These are phyloP conservation scores for Antechinus flavipes DNA, from an alignment of 2,113 vertebrate genomes.

Conservation along the genomic window DNA sequence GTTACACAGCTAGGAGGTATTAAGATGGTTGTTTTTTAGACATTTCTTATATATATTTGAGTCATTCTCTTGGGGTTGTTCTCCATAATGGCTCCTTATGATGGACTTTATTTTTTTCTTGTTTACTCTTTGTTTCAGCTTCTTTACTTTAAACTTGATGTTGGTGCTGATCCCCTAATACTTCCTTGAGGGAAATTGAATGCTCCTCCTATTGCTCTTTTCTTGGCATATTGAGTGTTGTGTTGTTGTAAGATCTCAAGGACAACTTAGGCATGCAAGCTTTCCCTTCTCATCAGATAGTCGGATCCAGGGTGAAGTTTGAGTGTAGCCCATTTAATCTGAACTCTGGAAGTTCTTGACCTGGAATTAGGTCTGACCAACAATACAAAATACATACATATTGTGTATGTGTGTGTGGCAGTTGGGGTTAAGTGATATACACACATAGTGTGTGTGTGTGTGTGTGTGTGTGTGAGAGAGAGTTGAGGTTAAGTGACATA, in stretches of 20 bases:
- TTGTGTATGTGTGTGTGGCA: no score
- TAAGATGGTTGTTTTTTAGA: no score
- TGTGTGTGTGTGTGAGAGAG: no score
- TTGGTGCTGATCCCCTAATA: background rate
- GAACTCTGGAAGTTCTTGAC: background rate
- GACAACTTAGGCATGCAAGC: background rate
- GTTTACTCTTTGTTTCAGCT: background rate
- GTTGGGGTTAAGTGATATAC: no score
- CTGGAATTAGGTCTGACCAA: no score
- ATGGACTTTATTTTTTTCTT: background rate
- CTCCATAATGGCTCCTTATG: background rate
- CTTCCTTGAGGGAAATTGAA: no score
- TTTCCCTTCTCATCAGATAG: background rate
- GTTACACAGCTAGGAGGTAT: no score
- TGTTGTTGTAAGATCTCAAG: background rate
- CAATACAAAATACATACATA: background rate
- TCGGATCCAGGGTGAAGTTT: background rate
- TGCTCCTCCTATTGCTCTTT: background rate
- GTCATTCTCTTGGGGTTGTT: background rate
- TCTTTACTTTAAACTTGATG: background rate
- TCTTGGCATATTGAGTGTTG: background rate
- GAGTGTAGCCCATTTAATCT: background rate
- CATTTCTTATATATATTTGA: background rate
- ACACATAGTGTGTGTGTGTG: no score
- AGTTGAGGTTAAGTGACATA: no score